Evolutionary conservation across 2,888 invertebrate genomes (phyloP).

Genomic region (Erpobdella octoculata): DNA sequence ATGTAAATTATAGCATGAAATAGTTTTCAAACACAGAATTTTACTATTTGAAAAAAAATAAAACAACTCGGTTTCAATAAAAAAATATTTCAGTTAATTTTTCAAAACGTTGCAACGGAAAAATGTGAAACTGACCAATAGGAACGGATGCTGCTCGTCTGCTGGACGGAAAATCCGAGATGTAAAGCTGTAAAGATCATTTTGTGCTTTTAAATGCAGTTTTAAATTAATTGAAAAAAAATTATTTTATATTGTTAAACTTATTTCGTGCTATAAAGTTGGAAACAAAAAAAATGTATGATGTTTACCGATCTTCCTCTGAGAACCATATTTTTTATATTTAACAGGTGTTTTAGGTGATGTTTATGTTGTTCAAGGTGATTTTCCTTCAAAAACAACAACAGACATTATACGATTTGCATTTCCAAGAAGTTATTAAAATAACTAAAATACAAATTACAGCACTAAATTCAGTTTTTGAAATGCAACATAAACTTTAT

Average conservation of each 20-base stretch:
- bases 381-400: too few relatives aligned
- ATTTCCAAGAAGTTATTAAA: too few relatives aligned
- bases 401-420: too few relatives aligned
- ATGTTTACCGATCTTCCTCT: conserved; percentile 14
- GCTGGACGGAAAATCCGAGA: neutral
- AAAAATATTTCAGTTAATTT: neutral
- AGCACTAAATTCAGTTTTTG: too few relatives aligned
- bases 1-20: too few relatives aligned
- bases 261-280: neutral
- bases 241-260: neutral
- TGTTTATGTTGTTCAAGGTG: too few relatives aligned
- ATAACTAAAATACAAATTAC: too few relatives aligned
- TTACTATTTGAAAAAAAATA: too few relatives aligned
- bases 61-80: neutral
- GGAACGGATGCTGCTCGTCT: conserved; percentile 14
- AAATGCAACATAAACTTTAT: too few relatives aligned
- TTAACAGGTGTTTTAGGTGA: neutral
- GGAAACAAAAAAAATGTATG: neutral
- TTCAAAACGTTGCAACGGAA: neutral
- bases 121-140: neutral
- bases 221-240: neutral
- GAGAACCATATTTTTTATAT: conserved; percentile 9
- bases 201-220: neutral
- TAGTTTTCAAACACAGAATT: too few relatives aligned
- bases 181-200: neutral